A percentile compares a stretch with the other conserved stretches of the same genome.
Conservation (phyloP, 64 coral and sea anemone species). For the Hydrozoanthus tunicans region DNA sequence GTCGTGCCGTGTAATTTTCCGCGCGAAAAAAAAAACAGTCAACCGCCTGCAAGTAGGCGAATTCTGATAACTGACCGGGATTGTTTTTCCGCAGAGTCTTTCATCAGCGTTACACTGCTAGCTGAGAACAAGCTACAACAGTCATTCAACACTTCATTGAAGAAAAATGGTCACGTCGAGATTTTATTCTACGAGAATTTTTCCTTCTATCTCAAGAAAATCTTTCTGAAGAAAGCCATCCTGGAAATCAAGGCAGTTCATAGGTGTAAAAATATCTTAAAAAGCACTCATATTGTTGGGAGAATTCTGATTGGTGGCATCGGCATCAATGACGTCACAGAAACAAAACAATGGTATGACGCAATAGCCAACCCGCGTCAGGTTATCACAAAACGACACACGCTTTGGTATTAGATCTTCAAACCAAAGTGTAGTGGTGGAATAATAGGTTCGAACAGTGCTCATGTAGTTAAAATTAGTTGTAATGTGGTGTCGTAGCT, state of each 20-base stretch:
- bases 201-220: constrained; percentile 58
- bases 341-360: constrained; percentile 67
- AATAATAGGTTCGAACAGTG: no score
- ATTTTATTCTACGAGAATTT: constrained; percentile 77
- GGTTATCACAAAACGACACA: constrained; percentile 68
- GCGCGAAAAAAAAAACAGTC: no score
- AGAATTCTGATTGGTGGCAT: constrained; percentile 47
- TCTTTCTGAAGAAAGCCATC: neutral
- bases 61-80: no score
- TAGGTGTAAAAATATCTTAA: constrained; percentile 70
- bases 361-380: constrained; percentile 62
- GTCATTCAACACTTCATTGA: constrained; percentile 50
- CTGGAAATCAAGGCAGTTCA: constrained; percentile 73
- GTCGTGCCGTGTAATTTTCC: no score
- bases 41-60: no score
- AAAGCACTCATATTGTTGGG: constrained; percentile 64
- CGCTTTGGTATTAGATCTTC: constrained; percentile 55
- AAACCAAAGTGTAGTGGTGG: no score
- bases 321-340: constrained; percentile 33
- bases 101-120: constrained; percentile 35
- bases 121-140: constrained; percentile 21
- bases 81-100: constrained; percentile 47
- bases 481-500: no score
- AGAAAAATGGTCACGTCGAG: constrained; percentile 67
- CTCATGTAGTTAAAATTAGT: no score